Base-by-base conservation (phyloP, 1,140 invertebrate species). In the Arion vulgaris region DNA sequence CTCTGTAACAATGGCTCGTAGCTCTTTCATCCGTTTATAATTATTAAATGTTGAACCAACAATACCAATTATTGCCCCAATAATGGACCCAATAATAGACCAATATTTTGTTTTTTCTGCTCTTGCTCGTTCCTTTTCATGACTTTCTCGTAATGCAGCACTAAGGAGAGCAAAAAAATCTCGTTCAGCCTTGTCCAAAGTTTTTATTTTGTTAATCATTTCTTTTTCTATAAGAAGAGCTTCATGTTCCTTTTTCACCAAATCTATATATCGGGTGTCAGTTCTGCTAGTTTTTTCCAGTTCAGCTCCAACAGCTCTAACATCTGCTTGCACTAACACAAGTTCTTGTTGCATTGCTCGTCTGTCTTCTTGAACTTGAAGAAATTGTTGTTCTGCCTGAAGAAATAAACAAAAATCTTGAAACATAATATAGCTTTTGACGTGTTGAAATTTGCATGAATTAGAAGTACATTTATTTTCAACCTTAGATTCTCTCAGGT, bases 51-150 rank as follows among this genome's bases (percentile, higher is more conserved):
- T 94, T 9, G 94, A 94, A 41, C 95, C 95, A 9, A 94, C 88
- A 83, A 95, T 94, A 32, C 95, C 95, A 11, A 95, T 92, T 0
- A 94, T 89, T 41, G 95, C 95, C 32, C 95, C 95, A 66, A 95
- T 89, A 85, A 95, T 92, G 9, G 95, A 96, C 26, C 95, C 95
- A 34, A 95, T 94, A 71, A 96, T 93, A 76, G 95, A 95, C 95
- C 95, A 95, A 87, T 96, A 96, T 90, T 96, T 96, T 80, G 95
- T 96, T 85, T 94, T 93, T 89, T 96, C 95, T 23, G 95, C 95
- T 88, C 95, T 94, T 2, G 95, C 94, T 68, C 95, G 89, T 90
- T 96, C 95, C 83, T 95, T 94, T 87, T 96, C 95, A 87, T 96
- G 95, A 81, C 95, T 95, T 26, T 95, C 93, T 86, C 95, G 94